Evolutionary conservation across 1,140 invertebrate genomes (phyloP), one percentile per base, ranked within the genome.

Genomic region (Pseudomyrmex gracilis): DNA sequence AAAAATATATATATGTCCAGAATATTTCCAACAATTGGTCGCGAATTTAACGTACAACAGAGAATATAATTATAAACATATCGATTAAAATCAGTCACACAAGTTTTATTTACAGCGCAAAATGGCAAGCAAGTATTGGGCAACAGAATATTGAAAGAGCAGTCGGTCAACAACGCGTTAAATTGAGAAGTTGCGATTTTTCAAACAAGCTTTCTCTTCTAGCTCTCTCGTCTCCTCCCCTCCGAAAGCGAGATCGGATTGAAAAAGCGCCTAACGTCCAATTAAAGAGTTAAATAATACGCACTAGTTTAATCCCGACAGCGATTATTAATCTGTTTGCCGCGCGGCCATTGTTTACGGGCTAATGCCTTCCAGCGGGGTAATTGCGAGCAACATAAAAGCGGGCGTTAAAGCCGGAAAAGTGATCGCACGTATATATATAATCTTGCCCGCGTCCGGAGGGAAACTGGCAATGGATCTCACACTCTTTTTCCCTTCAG

Each of bases 381-480:
- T 80, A 80, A 80, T 80, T 80, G 76, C 66, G 76, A 71, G 76
- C 76, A 71, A 70, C 76, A 58, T 80, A 71, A 80, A 71, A 71
- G 76, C 76, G 76, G 76, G 76, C 76, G 76, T 80, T 80, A 80
- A 80, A 70, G 76, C 76, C 63, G 71, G 73, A 76, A 77, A 78
- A 78, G 82, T 77, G 82, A 83, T 78, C 73, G 73, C 63, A 60
- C 60, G 61, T 77, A 49, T 76, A 67, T 77, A 76, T 76, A 83
- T 83, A 76, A 83, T 66, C 73, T 67, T 67, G 53, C 43, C 34
- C 34, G 49, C 61, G 74, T 66, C 73, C 60, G 76, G 74, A 84
- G 76, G 55, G 67, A 84, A 70, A 82, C 73, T 51, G 70, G 61
- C 61, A 47, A 83, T 83, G 49, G 70, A 77, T 83, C 61, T 49